phyloP scores from a whole-genome alignment of 2,797 vertebrate species.

The Kryptolebias ocellatus region DNA sequence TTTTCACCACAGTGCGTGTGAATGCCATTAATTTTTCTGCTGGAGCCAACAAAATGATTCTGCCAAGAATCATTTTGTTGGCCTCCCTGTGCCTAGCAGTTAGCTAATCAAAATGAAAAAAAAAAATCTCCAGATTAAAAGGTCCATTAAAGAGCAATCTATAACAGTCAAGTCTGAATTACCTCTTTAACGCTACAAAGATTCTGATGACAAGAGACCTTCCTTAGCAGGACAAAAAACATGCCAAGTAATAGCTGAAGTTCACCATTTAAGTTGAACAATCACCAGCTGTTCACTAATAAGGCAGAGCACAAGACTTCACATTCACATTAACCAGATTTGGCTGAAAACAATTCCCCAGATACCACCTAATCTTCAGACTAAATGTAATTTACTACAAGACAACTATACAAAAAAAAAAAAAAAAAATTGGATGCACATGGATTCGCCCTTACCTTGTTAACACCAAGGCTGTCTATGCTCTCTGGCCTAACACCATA shows the following conservation, averaged over 20 bases:
- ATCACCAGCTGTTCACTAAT: constrained; percentile 8
- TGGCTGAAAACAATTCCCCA: constrained; percentile 30
- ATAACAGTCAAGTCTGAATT: not conserved
- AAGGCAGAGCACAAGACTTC: not conserved
- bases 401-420: constrained; percentile 6
- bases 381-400: constrained; percentile 21
- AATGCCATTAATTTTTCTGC: too few species aligned
- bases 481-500: constrained; percentile 76
- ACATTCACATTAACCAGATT: constrained; percentile 17
- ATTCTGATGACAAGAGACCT: not conserved
- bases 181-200: too few species aligned
- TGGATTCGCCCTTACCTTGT: constrained; percentile 50
- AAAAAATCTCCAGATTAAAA: too few species aligned
- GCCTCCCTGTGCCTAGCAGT: too few species aligned
- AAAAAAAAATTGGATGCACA: constrained; percentile 18
- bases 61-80: too few species aligned
- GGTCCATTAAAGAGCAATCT: too few species aligned
- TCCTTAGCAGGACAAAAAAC: constrained; percentile 4
- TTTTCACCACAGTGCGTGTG: too few species aligned
- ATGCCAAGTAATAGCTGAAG: constrained; percentile 9
- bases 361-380: constrained; percentile 30
- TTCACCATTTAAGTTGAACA: constrained; percentile 19
- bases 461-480: constrained; percentile 74
- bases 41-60: too few species aligned
- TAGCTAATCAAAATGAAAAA: too few species aligned